Conservation (phyloP, 2,797 vertebrate genomes). For the Malurus leucopterus region DNA sequence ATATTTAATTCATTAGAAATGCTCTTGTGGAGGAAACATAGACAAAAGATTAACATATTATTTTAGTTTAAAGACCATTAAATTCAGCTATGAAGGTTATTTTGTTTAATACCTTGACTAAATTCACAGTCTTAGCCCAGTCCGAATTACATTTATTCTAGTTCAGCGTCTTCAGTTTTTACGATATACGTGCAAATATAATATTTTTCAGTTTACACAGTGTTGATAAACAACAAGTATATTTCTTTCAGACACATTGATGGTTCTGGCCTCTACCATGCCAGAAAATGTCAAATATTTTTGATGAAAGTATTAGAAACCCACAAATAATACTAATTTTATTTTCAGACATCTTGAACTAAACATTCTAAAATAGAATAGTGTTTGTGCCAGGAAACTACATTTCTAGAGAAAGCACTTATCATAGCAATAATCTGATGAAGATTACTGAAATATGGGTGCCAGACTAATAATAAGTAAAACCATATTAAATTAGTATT, state of each 20-base stretch:
- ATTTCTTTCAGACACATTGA: conserved; percentile 9
- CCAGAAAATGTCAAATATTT: conserved; percentile 38
- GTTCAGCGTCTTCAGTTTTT: background rate
- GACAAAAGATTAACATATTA: background rate
- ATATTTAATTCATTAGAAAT: background rate
- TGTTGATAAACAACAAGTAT: background rate
- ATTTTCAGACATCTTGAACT: conserved; percentile 56
- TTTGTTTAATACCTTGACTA: background rate
- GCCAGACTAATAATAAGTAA: conserved; percentile 63
- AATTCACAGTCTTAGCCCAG: background rate
- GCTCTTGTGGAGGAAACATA: background rate
- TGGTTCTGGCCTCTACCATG: conserved; percentile 6
- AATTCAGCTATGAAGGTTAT: background rate
- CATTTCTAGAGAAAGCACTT: conserved; percentile 58
- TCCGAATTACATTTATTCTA: background rate
- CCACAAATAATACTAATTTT: conserved; percentile 62
- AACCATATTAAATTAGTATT: conserved; percentile 60
- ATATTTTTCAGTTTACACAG: background rate
- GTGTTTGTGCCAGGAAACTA: conserved; percentile 58
- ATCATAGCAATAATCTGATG: conserved; percentile 66
- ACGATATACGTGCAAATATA: background rate
- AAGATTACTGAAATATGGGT: conserved; percentile 65
- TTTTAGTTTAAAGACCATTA: background rate
- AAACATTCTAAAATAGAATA: conserved; percentile 69
- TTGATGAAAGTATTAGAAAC: conserved; percentile 47